Evolutionary conservation across 2,113 vertebrate species (phyloP).

Genomic region (Dipodomys stephensi): DNA sequence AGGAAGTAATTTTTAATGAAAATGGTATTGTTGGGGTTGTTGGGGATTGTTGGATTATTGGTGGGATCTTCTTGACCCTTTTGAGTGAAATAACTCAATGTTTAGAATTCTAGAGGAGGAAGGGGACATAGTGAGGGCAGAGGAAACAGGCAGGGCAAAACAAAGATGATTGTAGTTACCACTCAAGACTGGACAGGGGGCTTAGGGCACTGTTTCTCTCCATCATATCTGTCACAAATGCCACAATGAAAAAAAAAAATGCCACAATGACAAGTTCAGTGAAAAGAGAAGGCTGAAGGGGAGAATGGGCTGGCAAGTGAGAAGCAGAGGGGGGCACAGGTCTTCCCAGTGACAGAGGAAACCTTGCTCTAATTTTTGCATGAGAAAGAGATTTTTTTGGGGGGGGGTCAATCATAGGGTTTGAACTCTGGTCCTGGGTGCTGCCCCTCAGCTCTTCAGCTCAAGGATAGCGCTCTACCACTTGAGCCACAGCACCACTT

Average conservation of each 20-base stretch:
- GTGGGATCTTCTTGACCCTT: background rate
- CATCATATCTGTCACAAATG: background rate
- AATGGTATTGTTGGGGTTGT: no score
- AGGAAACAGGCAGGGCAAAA: background rate
- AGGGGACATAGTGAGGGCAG: background rate
- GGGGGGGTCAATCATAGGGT: no score
- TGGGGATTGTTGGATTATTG: background rate
- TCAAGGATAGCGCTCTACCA: no score
- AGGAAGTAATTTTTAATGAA: no score
- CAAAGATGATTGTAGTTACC: background rate
- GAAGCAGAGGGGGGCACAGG: background rate
- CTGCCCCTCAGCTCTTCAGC: no score
- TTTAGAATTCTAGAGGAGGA: background rate
- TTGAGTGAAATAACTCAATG: background rate
- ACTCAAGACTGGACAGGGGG: background rate
- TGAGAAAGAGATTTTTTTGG: background rate
- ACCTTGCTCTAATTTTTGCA: no score
- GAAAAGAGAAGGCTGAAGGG: background rate
- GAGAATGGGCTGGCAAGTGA: background rate
- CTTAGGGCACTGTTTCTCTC: background rate
- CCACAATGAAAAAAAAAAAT: background rate
- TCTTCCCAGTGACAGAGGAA: background rate
- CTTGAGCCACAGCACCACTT: no score
- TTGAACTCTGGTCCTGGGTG: no score
- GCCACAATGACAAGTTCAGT: background rate